Base-by-base conservation (phyloP, 2,888 invertebrate genomes). In the Zygothrica quintamaculata region DNA sequence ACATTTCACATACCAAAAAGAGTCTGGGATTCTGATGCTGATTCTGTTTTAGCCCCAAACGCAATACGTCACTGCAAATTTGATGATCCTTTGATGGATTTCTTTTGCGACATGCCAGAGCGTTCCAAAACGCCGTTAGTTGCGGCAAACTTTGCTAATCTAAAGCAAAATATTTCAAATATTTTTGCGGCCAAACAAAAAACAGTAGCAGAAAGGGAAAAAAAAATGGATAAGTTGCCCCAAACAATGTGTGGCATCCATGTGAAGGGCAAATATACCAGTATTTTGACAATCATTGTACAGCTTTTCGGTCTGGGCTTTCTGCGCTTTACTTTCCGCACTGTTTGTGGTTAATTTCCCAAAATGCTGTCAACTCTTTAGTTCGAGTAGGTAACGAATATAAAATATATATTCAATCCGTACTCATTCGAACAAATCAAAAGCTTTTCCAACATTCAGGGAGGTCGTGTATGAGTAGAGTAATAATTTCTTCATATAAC, bases 61-160 rank as follows among this genome's bases (percentile, higher is more conserved):
- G 55, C 64, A 77, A 82, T 82, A 85, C 80, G 87, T 86, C 82
- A 84, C 81, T 58, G 53, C 51, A 60, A 66, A 79, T 69, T 81
- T 84, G 84, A 87, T 74, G 87, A 84, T 84, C 75, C 75, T 71
- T 87, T 87, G 84, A 87, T 85, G 84, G 87, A 84, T 84, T 67
- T 78, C 85, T 62, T 39, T 16, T 40, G 18, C 37, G 34, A 50
- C 47, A 50, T 67, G 42, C 53, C 55, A 13, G 25, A 39, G 44
- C 58, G 43, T 60, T 55, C 40, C 70, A 66, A 77, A 73, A 77
- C 55, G 68, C 84, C 84, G 84, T 84, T 87, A 84, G 87, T 64
- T 31, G 66, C 61, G 60, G 65, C 62, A 61, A 69, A 69, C 13
- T 55, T 59, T 31, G 85, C 79, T 87, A 87, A 84, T 81, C 82